phyloP scores from a whole-genome alignment of 37 sponge, comb jelly and placozoan species.

The Beroe forskalii region DNA sequence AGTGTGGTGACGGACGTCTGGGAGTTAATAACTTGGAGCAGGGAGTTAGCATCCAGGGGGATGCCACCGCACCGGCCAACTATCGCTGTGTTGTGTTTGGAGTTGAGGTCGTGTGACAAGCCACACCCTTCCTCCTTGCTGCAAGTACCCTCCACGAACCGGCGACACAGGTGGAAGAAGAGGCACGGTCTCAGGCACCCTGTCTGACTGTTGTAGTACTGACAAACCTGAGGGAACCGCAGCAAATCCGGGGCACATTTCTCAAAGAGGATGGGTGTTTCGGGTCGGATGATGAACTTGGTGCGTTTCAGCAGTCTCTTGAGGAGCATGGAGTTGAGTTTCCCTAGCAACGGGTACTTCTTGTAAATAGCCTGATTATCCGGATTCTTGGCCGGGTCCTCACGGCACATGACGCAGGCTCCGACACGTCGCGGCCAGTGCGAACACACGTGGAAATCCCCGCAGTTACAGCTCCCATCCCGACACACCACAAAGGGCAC shows the following conservation, averaged over 20 bases:
- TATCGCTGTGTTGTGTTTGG: constrained; percentile 10
- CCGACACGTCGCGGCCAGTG: constrained; percentile 35
- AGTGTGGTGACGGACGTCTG: constrained; percentile 40
- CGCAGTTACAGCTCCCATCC: constrained; percentile 25
- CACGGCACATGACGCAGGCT: not conserved
- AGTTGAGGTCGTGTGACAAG: constrained; percentile 1
- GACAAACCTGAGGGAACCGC: constrained; percentile 36
- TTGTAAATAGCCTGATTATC: constrained; percentile 44
- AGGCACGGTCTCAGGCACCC: constrained; percentile 47
- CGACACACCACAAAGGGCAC: constrained; percentile 61
- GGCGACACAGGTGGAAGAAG: constrained; percentile 44
- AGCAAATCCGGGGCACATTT: constrained; percentile 41
- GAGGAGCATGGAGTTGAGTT: constrained; percentile 1
- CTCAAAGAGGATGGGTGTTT: constrained; percentile 53
- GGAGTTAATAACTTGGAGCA: constrained; percentile 14
- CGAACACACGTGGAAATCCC: constrained; percentile 55
- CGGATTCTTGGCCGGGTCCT: constrained; percentile 7
- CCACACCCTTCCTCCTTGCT: not conserved
- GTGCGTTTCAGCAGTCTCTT: constrained; percentile 41
- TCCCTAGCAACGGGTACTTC: constrained; percentile 5
- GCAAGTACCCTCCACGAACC: constrained; percentile 1
- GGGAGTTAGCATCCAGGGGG: not conserved
- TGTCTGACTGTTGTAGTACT: constrained; percentile 46
- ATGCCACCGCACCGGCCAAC: constrained; percentile 14
- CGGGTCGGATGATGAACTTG: constrained; percentile 45